These are phyloP conservation scores for Actias luna DNA, from an alignment of 2,888 invertebrate species.

Conservation along the genomic window DNA sequence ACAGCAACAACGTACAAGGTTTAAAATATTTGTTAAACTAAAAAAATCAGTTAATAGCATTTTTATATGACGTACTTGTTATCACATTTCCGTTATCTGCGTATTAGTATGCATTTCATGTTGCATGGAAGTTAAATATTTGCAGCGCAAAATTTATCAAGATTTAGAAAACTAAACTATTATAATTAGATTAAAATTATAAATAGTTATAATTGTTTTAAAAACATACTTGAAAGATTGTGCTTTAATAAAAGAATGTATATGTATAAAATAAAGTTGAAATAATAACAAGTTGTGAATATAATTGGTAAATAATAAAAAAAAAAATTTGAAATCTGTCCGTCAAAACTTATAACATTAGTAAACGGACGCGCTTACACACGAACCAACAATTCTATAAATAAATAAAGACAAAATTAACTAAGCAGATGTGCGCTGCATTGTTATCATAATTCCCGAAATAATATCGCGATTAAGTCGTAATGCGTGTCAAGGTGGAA, in stretches of 20 bases:
- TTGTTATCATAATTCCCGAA: slow-evolving; percentile 1
- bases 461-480: not conserved
- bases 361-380: not conserved
- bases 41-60: not conserved
- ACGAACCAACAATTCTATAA: not conserved
- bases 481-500: slow-evolving; percentile 2
- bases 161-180: too few relatives aligned
- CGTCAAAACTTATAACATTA: not conserved
- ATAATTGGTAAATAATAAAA: not conserved
- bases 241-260: not conserved
- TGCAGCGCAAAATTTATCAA: too few relatives aligned
- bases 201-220: not conserved
- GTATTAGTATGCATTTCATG: not conserved
- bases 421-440: not conserved
- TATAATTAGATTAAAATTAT: not conserved
- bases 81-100: not conserved
- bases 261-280: too few relatives aligned
- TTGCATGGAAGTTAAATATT: not conserved
- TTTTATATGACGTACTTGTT: not conserved
- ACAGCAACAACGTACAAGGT: not conserved
- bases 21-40: not conserved
- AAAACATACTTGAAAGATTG: not conserved
- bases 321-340: not conserved
- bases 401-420: not conserved
- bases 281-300: not conserved